Percentiles rank a stretch among this genome's conserved stretches.
Evolutionary conservation across 2,797 vertebrate genomes (phyloP).

Genomic region (Pristis pectinata): DNA sequence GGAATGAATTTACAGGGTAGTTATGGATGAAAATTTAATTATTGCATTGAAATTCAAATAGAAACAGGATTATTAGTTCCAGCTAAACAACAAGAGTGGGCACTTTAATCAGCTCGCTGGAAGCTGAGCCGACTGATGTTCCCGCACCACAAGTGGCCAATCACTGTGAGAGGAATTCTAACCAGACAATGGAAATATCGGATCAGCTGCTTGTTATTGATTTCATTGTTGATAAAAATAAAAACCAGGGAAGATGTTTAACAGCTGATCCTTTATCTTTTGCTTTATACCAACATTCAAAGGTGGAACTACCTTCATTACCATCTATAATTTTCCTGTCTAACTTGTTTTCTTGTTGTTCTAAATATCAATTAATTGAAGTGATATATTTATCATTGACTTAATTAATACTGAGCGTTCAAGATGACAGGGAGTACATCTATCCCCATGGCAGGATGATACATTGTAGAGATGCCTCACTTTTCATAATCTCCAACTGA

Average conservation of each 20-base stretch:
- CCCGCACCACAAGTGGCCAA: not conserved
- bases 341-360: not conserved
- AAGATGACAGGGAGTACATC: not conserved
- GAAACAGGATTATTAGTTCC: not conserved
- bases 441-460: not conserved
- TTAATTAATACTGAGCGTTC: not conserved
- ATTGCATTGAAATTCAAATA: not conserved
- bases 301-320: not conserved
- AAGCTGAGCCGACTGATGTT: not conserved
- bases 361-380: not conserved
- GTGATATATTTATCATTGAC: not conserved
- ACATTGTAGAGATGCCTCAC: not conserved
- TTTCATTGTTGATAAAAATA: constrained; percentile 14
- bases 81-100: not conserved
- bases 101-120: not conserved
- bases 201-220: not conserved
- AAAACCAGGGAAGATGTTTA: not conserved
- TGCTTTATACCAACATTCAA: not conserved
- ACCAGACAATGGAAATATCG: not conserved
- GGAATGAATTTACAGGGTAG: no score
- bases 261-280: not conserved
- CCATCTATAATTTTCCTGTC: not conserved
- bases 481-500: not conserved
- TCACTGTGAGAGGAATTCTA: no score
- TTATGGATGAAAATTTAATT: no score